Evolutionary conservation across 2,888 invertebrate genomes (phyloP), one percentile per base, ranked within the genome.

Genomic region (Yponomeuta evonymella): DNA sequence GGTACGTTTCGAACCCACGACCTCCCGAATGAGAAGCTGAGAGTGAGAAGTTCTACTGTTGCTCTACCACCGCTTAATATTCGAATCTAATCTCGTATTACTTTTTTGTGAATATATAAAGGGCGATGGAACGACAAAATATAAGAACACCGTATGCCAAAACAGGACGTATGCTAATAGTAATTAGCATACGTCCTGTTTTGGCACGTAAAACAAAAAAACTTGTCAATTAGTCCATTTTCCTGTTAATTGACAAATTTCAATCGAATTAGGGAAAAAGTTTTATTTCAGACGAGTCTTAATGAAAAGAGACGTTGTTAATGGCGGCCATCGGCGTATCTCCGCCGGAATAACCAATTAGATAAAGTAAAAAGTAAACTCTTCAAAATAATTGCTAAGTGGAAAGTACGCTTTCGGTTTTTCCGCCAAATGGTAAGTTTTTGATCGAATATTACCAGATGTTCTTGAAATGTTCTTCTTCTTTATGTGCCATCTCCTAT

Each of bases 141-240:
- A 8, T 82, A 83, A 82, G 79, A 79, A 29, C 4, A 64, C 1
- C 4, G 30, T 8, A 8, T 58, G 51, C 15, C 12, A 15, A 15
- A 58, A 58, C 15, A 58, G 15, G 51, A 58, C 51, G 12, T 5
- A 58, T 82, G 86, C 76, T 78, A 82, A 80, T 23, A 64, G 23
- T 23, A 23, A 23, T 80, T 82, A 78, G 76, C 86, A 82, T 58
- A 5, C 12, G 51, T 58, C 51, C 15, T 58, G 15, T 58, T 58
- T 15, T 15, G 12, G 15, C 51, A 58, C 86, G 86, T 79, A 80
- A 76, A 77, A 80, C 80, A 71, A 74, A 74, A 74, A 64, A 66
- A 71, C 65, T 69, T 51, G 70, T 69, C 71, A 71, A 65, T 65
- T 65, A 65, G 65, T 29, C 65, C 11, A 29, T 65, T 65, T 65